These are phyloP conservation scores for Myiozetetes cayanensis DNA, from an alignment of 2,113 vertebrate species.

Conservation along the genomic window DNA sequence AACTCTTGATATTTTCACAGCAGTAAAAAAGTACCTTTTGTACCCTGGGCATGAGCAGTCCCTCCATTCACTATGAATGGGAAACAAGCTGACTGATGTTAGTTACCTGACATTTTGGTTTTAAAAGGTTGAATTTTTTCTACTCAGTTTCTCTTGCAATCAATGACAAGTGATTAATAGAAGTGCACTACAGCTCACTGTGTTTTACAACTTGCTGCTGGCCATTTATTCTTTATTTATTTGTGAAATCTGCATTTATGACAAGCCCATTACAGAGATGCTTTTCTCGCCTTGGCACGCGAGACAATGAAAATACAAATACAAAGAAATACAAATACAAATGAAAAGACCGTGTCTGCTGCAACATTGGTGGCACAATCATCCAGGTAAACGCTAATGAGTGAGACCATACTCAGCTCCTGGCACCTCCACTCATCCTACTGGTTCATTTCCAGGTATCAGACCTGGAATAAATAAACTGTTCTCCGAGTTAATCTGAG, in stretches of 20 bases:
- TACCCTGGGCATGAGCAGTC: background rate
- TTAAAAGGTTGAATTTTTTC: slow-evolving; percentile 36
- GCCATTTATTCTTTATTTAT: background rate
- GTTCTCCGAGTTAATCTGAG: background rate
- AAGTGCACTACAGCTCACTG: background rate
- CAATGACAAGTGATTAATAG: slow-evolving; percentile 21
- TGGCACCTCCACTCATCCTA: background rate
- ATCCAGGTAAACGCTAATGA: background rate
- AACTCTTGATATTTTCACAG: slow-evolving; percentile 45
- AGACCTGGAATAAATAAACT: background rate
- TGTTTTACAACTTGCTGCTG: slow-evolving; percentile 21
- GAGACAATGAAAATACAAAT: background rate
- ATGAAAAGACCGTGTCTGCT: background rate
- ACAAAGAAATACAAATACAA: background rate
- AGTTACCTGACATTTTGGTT: slow-evolving; percentile 31
- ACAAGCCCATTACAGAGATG: background rate
- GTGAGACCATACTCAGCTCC: background rate
- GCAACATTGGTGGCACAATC: background rate
- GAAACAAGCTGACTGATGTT: background rate
- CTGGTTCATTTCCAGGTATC: background rate
- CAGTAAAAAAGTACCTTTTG: background rate
- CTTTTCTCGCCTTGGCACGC: background rate
- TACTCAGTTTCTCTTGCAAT: slow-evolving; percentile 6
- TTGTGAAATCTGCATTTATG: slow-evolving; percentile 23
- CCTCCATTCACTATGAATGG: background rate